Evolutionary conservation across 1,140 invertebrate species (phyloP).

Genomic region (Condylostylus longicornis): DNA sequence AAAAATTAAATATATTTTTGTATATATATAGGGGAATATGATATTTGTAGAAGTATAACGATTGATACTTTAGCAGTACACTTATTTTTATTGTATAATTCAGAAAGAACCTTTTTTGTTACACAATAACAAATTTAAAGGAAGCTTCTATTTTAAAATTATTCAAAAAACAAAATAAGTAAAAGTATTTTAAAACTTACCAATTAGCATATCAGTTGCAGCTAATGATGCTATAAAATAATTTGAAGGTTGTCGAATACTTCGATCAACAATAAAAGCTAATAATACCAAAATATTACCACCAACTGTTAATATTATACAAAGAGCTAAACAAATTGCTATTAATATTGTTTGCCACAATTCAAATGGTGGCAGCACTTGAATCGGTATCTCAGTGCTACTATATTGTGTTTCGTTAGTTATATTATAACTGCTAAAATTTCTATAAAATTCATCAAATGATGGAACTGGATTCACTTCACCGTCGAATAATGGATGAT

Average conservation of each 20-base stretch:
- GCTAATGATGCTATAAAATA: slow-evolving; percentile 98
- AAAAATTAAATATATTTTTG: too few relatives aligned
- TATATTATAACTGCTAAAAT: slow-evolving; percentile 19
- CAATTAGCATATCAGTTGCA: slow-evolving; percentile 95
- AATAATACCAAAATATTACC: slow-evolving; percentile 94
- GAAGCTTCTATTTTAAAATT: too few relatives aligned
- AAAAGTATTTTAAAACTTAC: slow-evolving; percentile 44
- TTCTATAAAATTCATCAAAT: slow-evolving; percentile 15
- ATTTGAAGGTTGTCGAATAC: slow-evolving; percentile 96
- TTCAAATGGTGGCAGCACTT: slow-evolving; percentile 66
- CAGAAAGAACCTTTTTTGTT: too few relatives aligned
- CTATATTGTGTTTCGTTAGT: slow-evolving; percentile 7
- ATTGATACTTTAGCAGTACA: background rate
- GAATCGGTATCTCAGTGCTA: slow-evolving; percentile 29
- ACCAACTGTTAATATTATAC: slow-evolving; percentile 81
- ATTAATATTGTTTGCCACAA: slow-evolving; percentile 86
- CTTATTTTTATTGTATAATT: too few relatives aligned
- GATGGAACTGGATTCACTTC: slow-evolving; percentile 17
- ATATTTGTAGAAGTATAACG: background rate
- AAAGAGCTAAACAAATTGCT: slow-evolving; percentile 72
- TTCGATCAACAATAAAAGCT: slow-evolving; percentile 91
- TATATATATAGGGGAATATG: too few relatives aligned
- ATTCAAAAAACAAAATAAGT: background rate
- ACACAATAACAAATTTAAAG: too few relatives aligned
- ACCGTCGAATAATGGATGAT: slow-evolving; percentile 16